These are phyloP conservation scores for Harlomillsia oculata DNA, from an alignment of 1,140 invertebrate species.

Conservation along the genomic window DNA sequence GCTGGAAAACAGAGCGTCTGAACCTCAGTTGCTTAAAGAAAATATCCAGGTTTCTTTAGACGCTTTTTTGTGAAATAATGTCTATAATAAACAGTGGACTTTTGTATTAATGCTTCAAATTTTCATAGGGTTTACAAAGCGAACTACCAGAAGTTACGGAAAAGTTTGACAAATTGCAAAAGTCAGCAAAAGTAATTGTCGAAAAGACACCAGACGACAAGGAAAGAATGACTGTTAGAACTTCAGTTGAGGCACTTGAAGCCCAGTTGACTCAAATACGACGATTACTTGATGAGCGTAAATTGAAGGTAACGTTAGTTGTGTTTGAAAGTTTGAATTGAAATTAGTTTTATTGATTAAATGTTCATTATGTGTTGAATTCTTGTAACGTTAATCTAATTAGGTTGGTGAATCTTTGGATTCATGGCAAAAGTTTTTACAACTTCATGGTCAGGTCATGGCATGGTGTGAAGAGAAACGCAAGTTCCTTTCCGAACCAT, in stretches of 20 bases:
- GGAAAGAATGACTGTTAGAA: constrained; percentile 64
- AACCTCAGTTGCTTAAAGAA: constrained; percentile 65
- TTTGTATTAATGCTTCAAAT: not conserved
- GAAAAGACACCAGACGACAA: constrained; percentile 66
- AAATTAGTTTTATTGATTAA: not conserved
- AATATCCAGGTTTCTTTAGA: constrained; percentile 53
- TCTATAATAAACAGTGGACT: not conserved
- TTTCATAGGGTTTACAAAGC: constrained; percentile 6
- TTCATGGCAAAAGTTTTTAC: constrained; percentile 74
- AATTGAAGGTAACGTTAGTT: constrained; percentile 46
- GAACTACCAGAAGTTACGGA: constrained; percentile 50
- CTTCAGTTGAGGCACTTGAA: constrained; percentile 60
- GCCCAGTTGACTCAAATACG: constrained; percentile 67
- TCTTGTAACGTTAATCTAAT: constrained; percentile 21
- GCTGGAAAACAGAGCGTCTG: constrained; percentile 65
- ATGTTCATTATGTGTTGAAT: not conserved
- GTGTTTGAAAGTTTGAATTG: not conserved
- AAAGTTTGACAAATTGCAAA: constrained; percentile 63
- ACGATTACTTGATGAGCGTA: constrained; percentile 68
- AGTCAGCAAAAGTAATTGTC: constrained; percentile 63
- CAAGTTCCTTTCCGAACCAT: constrained; percentile 62
- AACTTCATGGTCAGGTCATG: constrained; percentile 67
- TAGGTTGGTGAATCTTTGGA: constrained; percentile 77
- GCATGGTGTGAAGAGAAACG: constrained; percentile 73
- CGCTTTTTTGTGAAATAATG: too few relatives aligned